phyloP scores from a whole-genome alignment of 2,797 vertebrate species.

The Hipposideros larvatus region DNA sequence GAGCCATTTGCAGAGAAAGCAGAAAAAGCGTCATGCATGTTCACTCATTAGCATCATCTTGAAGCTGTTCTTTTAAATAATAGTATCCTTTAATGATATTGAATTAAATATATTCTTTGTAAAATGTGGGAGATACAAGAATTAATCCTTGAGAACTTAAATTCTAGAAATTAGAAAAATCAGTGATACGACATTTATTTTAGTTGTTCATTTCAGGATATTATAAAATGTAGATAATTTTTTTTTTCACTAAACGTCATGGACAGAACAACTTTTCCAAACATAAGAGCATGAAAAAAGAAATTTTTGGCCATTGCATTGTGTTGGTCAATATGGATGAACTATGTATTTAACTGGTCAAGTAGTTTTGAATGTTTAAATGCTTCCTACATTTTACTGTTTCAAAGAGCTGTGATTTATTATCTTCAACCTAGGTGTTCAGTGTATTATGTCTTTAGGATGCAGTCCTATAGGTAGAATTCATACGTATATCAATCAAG shows the following conservation, averaged over 20 bases:
- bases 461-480: not conserved
- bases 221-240: not conserved
- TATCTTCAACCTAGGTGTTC: not conserved
- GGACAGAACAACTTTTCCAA: not conserved
- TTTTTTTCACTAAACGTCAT: not conserved
- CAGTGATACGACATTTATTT: not conserved
- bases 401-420: not conserved
- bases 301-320: not conserved
- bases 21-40: not conserved
- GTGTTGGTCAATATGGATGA: not conserved
- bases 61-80: not conserved
- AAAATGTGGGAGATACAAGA: not conserved
- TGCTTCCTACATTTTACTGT: not conserved
- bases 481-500: not conserved
- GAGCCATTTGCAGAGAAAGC: not conserved
- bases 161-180: not conserved
- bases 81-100: not conserved
- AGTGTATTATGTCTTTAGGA: not conserved
- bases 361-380: not conserved
- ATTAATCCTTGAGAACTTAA: not conserved
- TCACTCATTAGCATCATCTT: not conserved
- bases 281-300: not conserved
- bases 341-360: not conserved
- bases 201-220: not conserved
- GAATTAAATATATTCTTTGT: not conserved